Conservation (phyloP, 2,797 vertebrate genomes). For the Geotrypetes seraphini region DNA sequence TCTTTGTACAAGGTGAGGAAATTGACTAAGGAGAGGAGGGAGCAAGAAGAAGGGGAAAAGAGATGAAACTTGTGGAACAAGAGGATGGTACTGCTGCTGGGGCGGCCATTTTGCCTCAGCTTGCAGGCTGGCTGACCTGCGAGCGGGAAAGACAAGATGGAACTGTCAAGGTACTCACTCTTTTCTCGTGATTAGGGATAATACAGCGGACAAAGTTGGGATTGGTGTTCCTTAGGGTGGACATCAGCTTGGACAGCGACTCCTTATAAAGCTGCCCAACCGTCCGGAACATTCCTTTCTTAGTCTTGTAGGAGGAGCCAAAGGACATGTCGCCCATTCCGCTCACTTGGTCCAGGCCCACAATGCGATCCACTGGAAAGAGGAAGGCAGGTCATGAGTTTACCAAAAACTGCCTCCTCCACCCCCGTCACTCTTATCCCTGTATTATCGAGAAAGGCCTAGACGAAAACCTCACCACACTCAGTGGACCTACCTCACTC, state of each 20-base stretch:
- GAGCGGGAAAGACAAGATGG: no score
- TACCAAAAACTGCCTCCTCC: no score
- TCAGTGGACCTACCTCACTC: background rate
- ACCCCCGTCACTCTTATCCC: background rate
- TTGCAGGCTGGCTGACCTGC: no score
- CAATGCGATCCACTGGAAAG: slow-evolving; percentile 74
- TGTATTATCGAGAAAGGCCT: no score
- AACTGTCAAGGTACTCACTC: no score
- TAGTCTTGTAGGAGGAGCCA: slow-evolving; percentile 72
- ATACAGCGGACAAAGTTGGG: slow-evolving; percentile 88
- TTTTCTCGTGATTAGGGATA: slow-evolving; percentile 86
- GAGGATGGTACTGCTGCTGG: no score
- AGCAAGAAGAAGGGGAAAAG: no score
- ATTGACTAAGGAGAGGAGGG: no score
- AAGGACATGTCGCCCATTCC: slow-evolving; percentile 65
- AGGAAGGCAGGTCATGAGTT: background rate
- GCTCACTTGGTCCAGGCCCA: slow-evolving; percentile 77
- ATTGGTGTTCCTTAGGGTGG: slow-evolving; percentile 84
- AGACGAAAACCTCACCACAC: background rate
- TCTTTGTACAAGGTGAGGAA: no score
- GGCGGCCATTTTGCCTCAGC: no score
- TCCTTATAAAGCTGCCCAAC: slow-evolving; percentile 91
- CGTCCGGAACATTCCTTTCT: slow-evolving; percentile 85
- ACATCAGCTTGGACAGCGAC: slow-evolving; percentile 83
- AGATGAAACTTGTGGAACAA: no score